Base-by-base conservation (phyloP, 92 coral and sea anemone genomes). In the Montipora capitata region DNA sequence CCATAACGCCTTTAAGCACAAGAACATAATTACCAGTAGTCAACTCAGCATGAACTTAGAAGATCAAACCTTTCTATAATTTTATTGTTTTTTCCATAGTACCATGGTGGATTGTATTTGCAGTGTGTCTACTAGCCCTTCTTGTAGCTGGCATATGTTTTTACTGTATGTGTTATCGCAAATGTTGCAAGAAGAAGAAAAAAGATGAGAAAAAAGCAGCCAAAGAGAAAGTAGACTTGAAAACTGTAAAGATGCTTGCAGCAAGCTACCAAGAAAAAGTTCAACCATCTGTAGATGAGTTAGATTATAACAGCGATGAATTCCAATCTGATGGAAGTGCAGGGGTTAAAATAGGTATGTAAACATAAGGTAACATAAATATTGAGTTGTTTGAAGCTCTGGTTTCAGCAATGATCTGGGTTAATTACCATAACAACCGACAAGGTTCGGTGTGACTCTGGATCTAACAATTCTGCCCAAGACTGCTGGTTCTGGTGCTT, bases 221-320 rank as follows among this genome's bases (percentile, higher is more conserved):
- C 40, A 94, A 94, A 17, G 99, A 96, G 63, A 91, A 95, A 69
- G 94, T 97, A 42, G 99, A 97, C 76, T 80, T 97, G 61, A 95
- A 93, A 80, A 92, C 94, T 0, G 96, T 97, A 0, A 96, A 97
- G 54, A 87, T 97, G 67, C 87, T 94, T 52, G 94, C 93, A 8
- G 99, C 99, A 27, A 97, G 99, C 42, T 97, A 97, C 70, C 99
- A 94, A 41, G 99, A 97, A 57, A 97, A 94, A 91, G 99, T 97
- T 11, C 99, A 97, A 82, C 99, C 99, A 3, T 97, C 99, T 2
- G 89, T 96, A 54, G 99, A 97, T 49, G 99, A 97, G 76, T 76
- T 97, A 80, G 99, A 97, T 81, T 97, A 97, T 64, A 97, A 97
- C 91, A 97, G 99, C 49, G 99, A 97, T 51, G 99, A 96, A 52